Percentiles rank a stretch among this genome's conserved stretches.
Conservation (phyloP, 2,113 vertebrate genomes). For the Muntiacus muntjak region DNA sequence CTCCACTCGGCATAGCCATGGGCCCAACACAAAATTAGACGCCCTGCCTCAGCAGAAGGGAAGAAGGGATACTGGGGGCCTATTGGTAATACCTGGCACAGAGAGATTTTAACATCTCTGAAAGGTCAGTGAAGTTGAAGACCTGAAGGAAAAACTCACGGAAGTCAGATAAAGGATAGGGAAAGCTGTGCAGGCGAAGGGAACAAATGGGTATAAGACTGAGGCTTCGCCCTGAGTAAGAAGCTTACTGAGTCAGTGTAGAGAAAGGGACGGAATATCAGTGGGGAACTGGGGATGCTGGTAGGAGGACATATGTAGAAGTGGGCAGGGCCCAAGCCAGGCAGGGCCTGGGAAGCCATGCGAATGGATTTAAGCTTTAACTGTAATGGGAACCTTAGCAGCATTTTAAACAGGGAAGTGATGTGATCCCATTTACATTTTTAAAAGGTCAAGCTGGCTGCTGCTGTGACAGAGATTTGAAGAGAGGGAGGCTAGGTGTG, state of each 20-base stretch:
- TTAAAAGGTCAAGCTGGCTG: conserved; percentile 40
- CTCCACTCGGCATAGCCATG: background rate
- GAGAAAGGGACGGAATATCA: background rate
- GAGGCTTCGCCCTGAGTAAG: background rate
- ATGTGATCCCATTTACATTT: background rate
- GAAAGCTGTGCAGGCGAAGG: background rate
- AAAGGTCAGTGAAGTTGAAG: background rate
- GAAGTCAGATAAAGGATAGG: background rate
- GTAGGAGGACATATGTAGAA: background rate
- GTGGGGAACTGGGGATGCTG: background rate
- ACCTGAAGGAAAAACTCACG: background rate
- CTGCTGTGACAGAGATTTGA: background rate
- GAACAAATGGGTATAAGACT: background rate
- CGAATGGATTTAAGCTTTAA: background rate
- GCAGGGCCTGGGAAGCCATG: background rate
- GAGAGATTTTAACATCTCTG: background rate
- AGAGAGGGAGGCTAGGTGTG: background rate
- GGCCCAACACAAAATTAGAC: background rate
- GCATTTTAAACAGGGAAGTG: background rate
- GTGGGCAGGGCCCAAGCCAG: background rate
- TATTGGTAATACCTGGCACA: background rate
- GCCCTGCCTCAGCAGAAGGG: background rate
- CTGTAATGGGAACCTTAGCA: background rate
- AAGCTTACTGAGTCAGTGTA: background rate
- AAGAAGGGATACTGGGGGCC: background rate